phyloP scores from a whole-genome alignment of 2,113 vertebrate species.

The Candoia aspera region DNA sequence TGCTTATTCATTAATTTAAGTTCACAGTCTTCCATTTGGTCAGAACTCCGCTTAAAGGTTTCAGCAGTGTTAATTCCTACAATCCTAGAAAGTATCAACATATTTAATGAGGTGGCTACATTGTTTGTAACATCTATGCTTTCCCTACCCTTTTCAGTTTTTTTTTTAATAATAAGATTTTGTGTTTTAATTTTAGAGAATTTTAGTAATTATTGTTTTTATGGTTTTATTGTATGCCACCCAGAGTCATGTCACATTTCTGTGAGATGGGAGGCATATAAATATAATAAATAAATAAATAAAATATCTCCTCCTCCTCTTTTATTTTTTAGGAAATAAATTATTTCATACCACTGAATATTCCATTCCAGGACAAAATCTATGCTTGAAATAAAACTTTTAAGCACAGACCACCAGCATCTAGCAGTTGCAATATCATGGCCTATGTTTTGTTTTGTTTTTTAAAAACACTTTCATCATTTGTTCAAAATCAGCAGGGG shows the following conservation, averaged over 20 bases:
- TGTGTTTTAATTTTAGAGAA: background rate
- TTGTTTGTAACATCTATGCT: background rate
- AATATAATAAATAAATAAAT: background rate
- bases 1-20: background rate
- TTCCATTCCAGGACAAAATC: slow-evolving; percentile 44
- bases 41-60: slow-evolving; percentile 13
- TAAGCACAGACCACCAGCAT: slow-evolving; percentile 31
- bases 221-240: background rate
- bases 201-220: background rate
- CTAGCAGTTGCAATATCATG: background rate
- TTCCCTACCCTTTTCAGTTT: background rate
- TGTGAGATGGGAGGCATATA: background rate
- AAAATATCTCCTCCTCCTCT: background rate
- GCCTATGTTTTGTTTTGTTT: background rate
- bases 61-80: background rate
- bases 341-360: slow-evolving; percentile 43
- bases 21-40: background rate
- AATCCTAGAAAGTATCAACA: background rate
- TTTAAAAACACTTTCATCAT: slow-evolving; percentile 48
- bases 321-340: background rate
- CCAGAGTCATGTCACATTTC: background rate
- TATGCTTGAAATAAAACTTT: slow-evolving; percentile 53
- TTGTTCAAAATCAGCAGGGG: slow-evolving; percentile 38
- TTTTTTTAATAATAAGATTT: background rate
- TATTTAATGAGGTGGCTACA: background rate